These are phyloP conservation scores for Austrolebias charrua DNA, from an alignment of 2,797 vertebrate species.

Conservation along the genomic window DNA sequence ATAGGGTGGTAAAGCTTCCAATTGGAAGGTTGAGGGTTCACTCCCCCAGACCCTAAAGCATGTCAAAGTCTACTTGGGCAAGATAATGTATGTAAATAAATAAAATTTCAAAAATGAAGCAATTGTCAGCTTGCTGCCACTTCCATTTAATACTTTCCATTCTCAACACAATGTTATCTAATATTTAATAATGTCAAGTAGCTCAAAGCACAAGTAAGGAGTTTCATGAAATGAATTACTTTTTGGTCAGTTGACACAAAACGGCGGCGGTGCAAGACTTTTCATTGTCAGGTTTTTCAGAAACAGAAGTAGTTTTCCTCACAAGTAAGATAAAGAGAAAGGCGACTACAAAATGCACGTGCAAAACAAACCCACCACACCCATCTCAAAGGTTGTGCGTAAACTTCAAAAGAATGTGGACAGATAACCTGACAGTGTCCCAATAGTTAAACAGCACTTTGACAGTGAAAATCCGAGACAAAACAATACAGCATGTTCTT, in stretches of 20 bases:
- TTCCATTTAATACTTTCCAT: constrained; percentile 4
- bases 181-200: not conserved
- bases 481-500: not conserved
- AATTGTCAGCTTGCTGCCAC: constrained; percentile 1
- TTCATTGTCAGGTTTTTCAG: constrained; percentile 21
- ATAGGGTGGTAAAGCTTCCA: no score
- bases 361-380: constrained; percentile 50
- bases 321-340: constrained; percentile 20
- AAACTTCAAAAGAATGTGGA: constrained; percentile 57
- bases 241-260: constrained; percentile 5
- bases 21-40: no score
- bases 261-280: constrained; percentile 3
- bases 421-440: constrained; percentile 17
- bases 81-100: no score
- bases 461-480: constrained; percentile 10
- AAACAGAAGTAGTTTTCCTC: constrained; percentile 20
- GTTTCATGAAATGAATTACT: constrained; percentile 1
- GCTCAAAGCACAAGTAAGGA: not conserved
- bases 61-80: no score
- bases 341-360: constrained; percentile 23
- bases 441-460: constrained; percentile 5
- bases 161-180: not conserved
- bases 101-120: not conserved
- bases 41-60: no score
- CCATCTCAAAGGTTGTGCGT: constrained; percentile 16